phyloP scores from a whole-genome alignment of 2,797 vertebrate species.

The Ctenopoma multispine region DNA sequence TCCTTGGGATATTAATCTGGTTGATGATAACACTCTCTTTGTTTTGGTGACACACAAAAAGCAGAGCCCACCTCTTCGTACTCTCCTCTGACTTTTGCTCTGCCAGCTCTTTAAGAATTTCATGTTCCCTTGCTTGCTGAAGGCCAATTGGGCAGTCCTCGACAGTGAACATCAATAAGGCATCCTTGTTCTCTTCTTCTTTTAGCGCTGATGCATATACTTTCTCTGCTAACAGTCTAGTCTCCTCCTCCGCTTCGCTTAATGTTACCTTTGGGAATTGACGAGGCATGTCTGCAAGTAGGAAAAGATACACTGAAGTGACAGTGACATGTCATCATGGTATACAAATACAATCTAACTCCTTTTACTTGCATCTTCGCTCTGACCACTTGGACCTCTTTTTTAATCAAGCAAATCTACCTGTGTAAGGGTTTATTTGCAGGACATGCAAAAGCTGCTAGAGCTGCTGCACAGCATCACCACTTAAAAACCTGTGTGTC shows the following conservation, averaged over 20 bases:
- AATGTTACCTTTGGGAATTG: slow-evolving; percentile 92
- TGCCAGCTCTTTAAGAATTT: slow-evolving; percentile 92
- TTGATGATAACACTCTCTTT: background rate
- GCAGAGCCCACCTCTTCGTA: slow-evolving; percentile 86
- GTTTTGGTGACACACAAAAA: background rate
- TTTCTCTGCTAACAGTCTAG: slow-evolving; percentile 90
- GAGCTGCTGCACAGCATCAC: slow-evolving; percentile 14
- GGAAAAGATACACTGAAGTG: slow-evolving; percentile 18
- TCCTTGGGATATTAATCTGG: slow-evolving; percentile 11
- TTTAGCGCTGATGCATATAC: slow-evolving; percentile 92
- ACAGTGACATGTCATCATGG: background rate
- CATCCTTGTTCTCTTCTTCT: slow-evolving; percentile 93
- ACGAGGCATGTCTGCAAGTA: slow-evolving; percentile 89
- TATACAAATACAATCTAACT: slow-evolving; percentile 6
- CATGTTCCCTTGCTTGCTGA: slow-evolving; percentile 93
- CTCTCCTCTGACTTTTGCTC: slow-evolving; percentile 92
- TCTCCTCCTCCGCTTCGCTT: slow-evolving; percentile 90
- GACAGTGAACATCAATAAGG: slow-evolving; percentile 90
- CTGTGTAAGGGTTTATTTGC: too few species aligned
- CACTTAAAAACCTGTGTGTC: slow-evolving; percentile 30
- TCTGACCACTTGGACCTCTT: slow-evolving; percentile 61
- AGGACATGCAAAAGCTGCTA: background rate
- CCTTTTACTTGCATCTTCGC: slow-evolving; percentile 17
- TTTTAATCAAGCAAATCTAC: too few species aligned
- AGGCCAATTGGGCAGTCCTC: slow-evolving; percentile 96